Conservation (phyloP, 2,113 vertebrate species). For the Fregetta grallaria region DNA sequence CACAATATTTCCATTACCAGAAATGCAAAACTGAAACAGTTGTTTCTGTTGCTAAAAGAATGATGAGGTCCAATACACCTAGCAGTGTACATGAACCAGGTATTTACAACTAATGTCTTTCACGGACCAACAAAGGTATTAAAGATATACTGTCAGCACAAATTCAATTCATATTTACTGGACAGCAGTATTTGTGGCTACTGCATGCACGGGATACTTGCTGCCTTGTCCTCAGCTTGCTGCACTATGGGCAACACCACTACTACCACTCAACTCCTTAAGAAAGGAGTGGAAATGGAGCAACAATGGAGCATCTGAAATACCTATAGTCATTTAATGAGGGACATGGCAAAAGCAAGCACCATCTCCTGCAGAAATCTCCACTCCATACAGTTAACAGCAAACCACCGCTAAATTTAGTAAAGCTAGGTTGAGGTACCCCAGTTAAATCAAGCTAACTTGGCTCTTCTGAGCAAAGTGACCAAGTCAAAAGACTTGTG, state of each 20-base stretch:
- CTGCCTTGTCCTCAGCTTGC: neutral
- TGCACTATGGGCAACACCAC: neutral
- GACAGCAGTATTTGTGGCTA: neutral
- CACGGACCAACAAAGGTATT: neutral
- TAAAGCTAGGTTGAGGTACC: neutral
- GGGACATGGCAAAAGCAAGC: neutral
- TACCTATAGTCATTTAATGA: neutral
- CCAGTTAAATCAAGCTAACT: neutral
- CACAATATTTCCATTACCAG: neutral
- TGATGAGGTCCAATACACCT: neutral
- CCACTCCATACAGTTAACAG: neutral
- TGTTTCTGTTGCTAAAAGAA: neutral
- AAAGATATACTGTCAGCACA: neutral
- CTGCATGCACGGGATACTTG: neutral
- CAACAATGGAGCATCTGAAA: neutral
- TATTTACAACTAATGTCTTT: neutral
- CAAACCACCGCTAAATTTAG: neutral
- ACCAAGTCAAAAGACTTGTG: neutral
- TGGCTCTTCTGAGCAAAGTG: neutral
- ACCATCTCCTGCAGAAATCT: neutral
- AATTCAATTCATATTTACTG: neutral
- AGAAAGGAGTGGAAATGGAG: neutral
- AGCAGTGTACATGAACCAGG: neutral
- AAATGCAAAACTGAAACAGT: neutral
- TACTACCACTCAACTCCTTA: neutral